Evolutionary conservation across 2,797 vertebrate genomes (phyloP).

Genomic region (Gobio occitaniae): DNA sequence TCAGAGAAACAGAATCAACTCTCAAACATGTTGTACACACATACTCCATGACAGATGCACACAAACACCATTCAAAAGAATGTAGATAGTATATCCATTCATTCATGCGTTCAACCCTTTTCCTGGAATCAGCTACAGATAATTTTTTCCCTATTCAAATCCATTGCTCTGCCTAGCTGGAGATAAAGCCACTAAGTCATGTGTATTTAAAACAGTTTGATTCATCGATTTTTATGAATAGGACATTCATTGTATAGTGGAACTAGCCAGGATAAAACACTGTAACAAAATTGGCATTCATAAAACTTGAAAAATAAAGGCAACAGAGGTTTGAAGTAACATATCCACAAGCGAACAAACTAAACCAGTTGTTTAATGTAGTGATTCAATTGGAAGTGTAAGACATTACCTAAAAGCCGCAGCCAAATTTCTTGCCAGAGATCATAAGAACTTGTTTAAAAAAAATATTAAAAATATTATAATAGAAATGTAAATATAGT

Average conservation of each 20-base stretch:
- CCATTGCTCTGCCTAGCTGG: background rate
- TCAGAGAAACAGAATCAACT: background rate
- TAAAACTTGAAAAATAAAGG: background rate
- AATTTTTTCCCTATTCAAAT: slow-evolving; percentile 45
- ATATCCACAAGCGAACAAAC: background rate
- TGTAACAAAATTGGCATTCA: background rate
- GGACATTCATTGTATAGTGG: background rate
- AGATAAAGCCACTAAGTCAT: background rate
- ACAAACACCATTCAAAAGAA: slow-evolving; percentile 2
- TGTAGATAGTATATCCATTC: background rate
- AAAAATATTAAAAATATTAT: background rate
- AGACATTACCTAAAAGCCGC: background rate
- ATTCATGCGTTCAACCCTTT: too few species aligned
- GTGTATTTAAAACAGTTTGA: slow-evolving; percentile 13
- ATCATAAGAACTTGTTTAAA: background rate
- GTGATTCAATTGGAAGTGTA: background rate
- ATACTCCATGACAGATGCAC: background rate
- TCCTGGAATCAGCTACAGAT: slow-evolving; percentile 20
- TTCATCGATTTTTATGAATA: slow-evolving; percentile 17
- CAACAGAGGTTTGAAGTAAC: background rate
- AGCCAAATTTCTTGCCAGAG: background rate
- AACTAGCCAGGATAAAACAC: background rate
- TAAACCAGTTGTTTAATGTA: background rate
- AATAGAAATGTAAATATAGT: background rate
- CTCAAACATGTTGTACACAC: background rate